phyloP scores from a whole-genome alignment of 2,113 vertebrate genomes.

The Tinamus guttatus region DNA sequence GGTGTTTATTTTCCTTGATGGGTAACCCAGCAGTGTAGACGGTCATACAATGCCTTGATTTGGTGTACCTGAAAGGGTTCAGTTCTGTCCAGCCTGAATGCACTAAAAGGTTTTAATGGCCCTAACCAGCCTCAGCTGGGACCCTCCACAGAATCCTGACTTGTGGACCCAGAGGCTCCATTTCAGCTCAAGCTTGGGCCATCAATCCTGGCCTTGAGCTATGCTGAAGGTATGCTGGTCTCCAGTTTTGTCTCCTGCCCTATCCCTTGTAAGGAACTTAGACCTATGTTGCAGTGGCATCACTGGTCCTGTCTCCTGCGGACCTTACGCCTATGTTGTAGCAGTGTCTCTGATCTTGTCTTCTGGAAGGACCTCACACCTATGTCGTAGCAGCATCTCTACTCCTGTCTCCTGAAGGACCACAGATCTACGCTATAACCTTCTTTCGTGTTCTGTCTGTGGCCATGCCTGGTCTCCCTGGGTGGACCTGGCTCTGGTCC shows the following conservation, averaged over 20 bases:
- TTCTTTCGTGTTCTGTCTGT: background rate
- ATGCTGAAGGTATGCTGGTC: background rate
- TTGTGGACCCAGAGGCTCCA: too few relatives aligned
- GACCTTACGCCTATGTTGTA: rapidly evolving
- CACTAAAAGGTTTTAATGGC: background rate
- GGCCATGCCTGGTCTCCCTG: background rate
- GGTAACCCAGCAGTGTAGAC: background rate
- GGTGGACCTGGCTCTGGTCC: background rate
- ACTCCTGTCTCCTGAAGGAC: background rate
- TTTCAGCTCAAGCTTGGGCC: background rate
- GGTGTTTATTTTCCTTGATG: background rate
- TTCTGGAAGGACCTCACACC: background rate
- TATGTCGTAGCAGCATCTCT: background rate
- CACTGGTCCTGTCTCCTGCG: background rate
- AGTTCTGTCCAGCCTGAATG: background rate
- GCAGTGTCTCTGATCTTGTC: background rate
- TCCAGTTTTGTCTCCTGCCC: background rate
- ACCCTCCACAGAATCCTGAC: background rate
- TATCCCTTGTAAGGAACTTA: background rate
- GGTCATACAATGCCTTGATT: background rate
- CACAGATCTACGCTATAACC: rapidly evolving
- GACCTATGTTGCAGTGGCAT: background rate
- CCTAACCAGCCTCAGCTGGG: background rate
- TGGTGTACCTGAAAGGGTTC: background rate
- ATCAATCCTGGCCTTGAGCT: background rate